A percentile compares a stretch with the other conserved stretches of the same genome.
Evolutionary conservation across 2,113 vertebrate genomes (phyloP).

Genomic region (Melanocharis versteri): DNA sequence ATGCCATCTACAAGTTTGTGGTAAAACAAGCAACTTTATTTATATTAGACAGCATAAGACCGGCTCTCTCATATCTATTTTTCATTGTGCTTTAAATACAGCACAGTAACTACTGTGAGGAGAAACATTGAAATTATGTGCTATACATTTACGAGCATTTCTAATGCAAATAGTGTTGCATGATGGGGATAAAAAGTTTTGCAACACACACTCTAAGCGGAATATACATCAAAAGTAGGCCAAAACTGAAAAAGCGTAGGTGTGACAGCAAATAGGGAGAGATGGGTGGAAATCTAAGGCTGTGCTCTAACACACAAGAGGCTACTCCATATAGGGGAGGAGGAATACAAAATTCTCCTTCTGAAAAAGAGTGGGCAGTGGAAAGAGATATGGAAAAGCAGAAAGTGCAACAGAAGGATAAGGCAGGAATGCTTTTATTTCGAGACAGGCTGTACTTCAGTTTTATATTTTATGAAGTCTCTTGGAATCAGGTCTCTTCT

Average conservation of each 20-base stretch:
- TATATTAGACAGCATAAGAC: neutral
- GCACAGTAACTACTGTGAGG: neutral
- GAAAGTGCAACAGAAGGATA: neutral
- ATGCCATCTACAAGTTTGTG: neutral
- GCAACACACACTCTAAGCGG: neutral
- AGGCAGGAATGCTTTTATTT: neutral
- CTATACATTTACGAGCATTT: neutral
- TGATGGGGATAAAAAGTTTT: neutral
- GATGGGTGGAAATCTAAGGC: neutral
- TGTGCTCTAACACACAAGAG: neutral
- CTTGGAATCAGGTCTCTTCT: neutral
- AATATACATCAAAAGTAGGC: conserved; percentile 12
- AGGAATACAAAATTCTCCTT: neutral
- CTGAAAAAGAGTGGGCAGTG: neutral
- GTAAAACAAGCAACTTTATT: neutral
- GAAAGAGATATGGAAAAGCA: neutral
- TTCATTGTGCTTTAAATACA: neutral
- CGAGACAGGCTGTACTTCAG: neutral
- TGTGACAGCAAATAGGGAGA: neutral
- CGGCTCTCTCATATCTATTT: neutral
- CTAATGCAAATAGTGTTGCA: neutral
- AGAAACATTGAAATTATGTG: neutral
- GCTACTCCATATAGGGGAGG: neutral
- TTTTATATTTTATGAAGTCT: neutral
- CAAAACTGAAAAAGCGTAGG: neutral